A percentile compares a stretch with the other conserved stretches of the same genome.
phyloP scores from a whole-genome alignment of 2,113 vertebrate species.

The Silurus glanis region DNA sequence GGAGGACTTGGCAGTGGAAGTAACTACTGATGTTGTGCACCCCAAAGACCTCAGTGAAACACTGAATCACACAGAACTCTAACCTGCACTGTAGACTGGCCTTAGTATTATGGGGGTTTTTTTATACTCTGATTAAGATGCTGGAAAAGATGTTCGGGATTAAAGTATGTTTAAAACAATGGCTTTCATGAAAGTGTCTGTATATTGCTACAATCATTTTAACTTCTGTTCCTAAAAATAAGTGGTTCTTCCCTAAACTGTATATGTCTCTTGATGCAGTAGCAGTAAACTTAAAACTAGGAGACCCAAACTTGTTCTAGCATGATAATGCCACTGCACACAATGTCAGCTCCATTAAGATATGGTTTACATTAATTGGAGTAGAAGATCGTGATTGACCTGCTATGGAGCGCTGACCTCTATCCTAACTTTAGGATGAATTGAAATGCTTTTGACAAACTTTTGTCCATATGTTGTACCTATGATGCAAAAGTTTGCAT shows the following conservation, averaged over 20 bases:
- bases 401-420: too few relatives aligned
- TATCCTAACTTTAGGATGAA: too few relatives aligned
- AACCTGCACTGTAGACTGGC: background rate
- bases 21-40: background rate
- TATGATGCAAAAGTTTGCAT: background rate
- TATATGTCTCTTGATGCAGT: too few relatives aligned
- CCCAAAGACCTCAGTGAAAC: background rate
- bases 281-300: too few relatives aligned
- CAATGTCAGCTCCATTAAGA: too few relatives aligned
- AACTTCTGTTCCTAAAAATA: background rate
- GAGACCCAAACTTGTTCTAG: too few relatives aligned
- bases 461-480: background rate
- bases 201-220: background rate
- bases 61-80: conserved; percentile 26
- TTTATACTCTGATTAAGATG: background rate
- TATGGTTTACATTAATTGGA: too few relatives aligned
- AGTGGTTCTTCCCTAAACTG: too few relatives aligned
- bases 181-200: background rate
- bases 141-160: background rate
- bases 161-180: background rate
- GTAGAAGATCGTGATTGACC: too few relatives aligned
- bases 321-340: too few relatives aligned
- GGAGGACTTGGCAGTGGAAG: conserved; percentile 7
- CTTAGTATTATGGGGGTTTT: background rate
- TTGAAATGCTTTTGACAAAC: too few relatives aligned